Percentiles rank a stretch among this genome's conserved stretches.
Evolutionary conservation across 2,888 invertebrate species (phyloP).

Genomic region (Sepioteuthis lessoniana): DNA sequence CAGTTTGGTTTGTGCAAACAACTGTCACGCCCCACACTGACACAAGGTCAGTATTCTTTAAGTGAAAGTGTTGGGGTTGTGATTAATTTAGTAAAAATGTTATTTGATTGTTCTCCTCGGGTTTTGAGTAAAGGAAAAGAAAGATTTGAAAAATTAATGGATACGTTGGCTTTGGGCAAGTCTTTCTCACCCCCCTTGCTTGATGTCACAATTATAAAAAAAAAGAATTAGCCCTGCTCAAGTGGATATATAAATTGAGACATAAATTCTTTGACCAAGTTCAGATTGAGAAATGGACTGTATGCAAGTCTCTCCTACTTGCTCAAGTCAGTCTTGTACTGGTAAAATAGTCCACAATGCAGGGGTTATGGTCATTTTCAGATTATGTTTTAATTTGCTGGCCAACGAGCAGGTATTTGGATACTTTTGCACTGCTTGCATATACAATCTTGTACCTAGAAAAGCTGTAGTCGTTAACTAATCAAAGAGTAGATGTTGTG

Average conservation of each 20-base stretch:
- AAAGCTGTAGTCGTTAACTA: not conserved
- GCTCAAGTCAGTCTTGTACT: not conserved
- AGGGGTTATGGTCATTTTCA: not conserved
- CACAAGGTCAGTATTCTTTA: not conserved
- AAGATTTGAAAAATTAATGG: too few species aligned
- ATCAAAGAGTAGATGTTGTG: not conserved
- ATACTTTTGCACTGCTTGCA: not conserved
- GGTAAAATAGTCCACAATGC: not conserved
- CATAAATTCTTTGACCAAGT: too few species aligned
- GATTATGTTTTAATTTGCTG: not conserved
- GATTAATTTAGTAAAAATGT: not conserved
- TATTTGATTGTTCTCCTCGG: not conserved
- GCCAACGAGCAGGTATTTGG: not conserved
- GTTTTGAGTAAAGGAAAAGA: not conserved
- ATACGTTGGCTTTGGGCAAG: not conserved
- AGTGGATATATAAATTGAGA: not conserved
- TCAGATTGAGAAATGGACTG: not conserved
- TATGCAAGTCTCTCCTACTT: not conserved
- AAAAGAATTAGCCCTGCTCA: not conserved
- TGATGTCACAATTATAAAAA: not conserved
- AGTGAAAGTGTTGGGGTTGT: not conserved
- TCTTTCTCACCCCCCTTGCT: not conserved
- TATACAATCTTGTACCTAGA: not conserved
- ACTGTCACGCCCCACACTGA: not conserved
- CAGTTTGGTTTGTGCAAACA: not conserved